Evolutionary conservation across 2,113 vertebrate species (phyloP).

Genomic region (Elgaria multicarinata): DNA sequence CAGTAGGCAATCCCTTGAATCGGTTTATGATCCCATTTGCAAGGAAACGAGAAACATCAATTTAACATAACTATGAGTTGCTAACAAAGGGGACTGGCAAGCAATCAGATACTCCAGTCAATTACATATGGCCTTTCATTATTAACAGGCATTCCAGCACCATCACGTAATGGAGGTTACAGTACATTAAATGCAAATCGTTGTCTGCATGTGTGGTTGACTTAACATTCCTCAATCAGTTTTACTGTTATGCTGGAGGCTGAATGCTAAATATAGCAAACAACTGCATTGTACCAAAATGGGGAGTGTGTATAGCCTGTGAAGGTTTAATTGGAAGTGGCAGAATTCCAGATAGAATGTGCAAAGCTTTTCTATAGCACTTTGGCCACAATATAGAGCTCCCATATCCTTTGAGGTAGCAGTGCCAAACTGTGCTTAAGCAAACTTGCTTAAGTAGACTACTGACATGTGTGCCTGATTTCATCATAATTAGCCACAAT

Average conservation of each 20-base stretch:
- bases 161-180: conserved; percentile 10
- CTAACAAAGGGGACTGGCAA: conserved; percentile 50
- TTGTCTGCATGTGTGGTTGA: conserved; percentile 2
- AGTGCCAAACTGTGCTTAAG: conserved; percentile 12
- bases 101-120: conserved; percentile 31
- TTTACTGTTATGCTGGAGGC: background rate
- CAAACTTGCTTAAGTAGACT: conserved; percentile 20
- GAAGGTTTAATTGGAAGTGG: conserved; percentile 15
- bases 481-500: conserved; percentile 5
- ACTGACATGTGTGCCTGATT: conserved; percentile 2
- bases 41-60: conserved; percentile 32
- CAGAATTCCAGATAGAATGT: background rate
- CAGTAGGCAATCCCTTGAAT: background rate
- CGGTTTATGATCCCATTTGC: conserved; percentile 20
- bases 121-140: conserved; percentile 21
- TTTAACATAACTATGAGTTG: conserved; percentile 35
- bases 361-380: conserved; percentile 21
- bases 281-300: background rate
- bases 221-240: conserved; percentile 30
- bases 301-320: background rate
- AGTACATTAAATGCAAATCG: conserved; percentile 37
- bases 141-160: conserved; percentile 26
- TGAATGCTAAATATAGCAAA: conserved; percentile 23
- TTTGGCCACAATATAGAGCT: background rate
- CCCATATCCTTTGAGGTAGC: background rate